These are phyloP conservation scores for Drosophila nasuta DNA, from an alignment of 1,140 invertebrate species.

Conservation along the genomic window DNA sequence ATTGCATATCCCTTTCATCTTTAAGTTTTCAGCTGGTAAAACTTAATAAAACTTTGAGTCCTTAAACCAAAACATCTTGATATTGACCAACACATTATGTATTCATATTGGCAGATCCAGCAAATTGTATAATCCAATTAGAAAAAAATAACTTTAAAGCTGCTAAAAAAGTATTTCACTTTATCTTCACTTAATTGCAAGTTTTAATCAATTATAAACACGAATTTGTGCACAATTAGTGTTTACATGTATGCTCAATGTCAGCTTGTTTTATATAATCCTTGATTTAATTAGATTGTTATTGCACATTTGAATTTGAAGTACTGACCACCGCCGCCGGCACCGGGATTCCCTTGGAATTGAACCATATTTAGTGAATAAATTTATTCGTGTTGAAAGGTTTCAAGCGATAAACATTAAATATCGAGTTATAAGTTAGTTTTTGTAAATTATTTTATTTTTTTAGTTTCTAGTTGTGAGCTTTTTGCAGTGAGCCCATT, in stretches of 20 bases:
- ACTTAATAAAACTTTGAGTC: too few species aligned
- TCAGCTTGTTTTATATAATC: slow-evolving; percentile 2
- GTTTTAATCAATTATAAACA: slow-evolving; percentile 3
- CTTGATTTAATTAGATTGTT: slow-evolving; percentile 1
- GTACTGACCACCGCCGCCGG: slow-evolving; percentile 63
- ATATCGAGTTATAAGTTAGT: neutral
- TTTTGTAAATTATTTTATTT: slow-evolving; percentile 16
- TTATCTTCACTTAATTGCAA: neutral
- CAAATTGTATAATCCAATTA: too few species aligned
- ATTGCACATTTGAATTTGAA: neutral
- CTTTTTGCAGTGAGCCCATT: slow-evolving; percentile 67
- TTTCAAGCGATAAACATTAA: slow-evolving; percentile 17
- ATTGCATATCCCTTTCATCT: too few species aligned
- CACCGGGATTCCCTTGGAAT: slow-evolving; percentile 59
- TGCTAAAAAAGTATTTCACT: neutral
- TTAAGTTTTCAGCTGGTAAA: too few species aligned
- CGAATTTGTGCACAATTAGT: neutral
- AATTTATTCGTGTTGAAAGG: slow-evolving; percentile 8
- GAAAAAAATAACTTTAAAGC: neutral
- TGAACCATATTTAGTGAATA: slow-evolving; percentile 60
- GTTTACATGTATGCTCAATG: slow-evolving; percentile 1
- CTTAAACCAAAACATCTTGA: too few species aligned
- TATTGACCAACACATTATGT: too few species aligned
- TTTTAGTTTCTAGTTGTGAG: slow-evolving; percentile 44
- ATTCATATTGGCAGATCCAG: too few species aligned